A percentile compares a stretch with the other conserved stretches of the same genome.
Conservation (phyloP, 2,797 vertebrate species). For the Gobionotothen gibberifrons region DNA sequence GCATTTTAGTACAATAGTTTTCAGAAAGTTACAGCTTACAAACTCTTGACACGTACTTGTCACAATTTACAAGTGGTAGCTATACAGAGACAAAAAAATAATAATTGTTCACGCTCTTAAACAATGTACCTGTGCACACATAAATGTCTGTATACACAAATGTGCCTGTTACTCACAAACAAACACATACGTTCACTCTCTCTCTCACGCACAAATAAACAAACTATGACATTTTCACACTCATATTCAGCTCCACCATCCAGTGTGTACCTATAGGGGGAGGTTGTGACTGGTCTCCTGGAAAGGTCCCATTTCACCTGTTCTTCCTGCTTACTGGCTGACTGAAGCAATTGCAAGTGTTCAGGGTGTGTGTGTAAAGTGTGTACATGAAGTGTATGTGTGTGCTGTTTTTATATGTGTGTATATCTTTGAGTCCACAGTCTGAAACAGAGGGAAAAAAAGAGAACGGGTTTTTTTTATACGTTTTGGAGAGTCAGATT, state of each 20-base stretch:
- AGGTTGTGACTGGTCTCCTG: constrained; percentile 43
- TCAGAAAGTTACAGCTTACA: constrained; percentile 90
- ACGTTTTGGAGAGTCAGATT: constrained; percentile 41
- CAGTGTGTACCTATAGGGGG: constrained; percentile 61
- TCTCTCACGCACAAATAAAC: constrained; percentile 49
- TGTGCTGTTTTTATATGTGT: constrained; percentile 45
- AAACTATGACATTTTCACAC: constrained; percentile 62
- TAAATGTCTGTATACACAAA: constrained; percentile 66
- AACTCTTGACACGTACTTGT: constrained; percentile 87
- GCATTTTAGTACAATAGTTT: constrained; percentile 89
- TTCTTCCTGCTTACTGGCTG: constrained; percentile 43
- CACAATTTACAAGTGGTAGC: constrained; percentile 88
- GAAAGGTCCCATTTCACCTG: constrained; percentile 27
- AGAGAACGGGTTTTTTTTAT: constrained; percentile 46
- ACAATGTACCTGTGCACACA: constrained; percentile 73
- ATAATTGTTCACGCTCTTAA: constrained; percentile 54
- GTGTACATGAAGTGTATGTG: constrained; percentile 33
- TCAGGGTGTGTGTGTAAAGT: constrained; percentile 34
- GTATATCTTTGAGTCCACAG: constrained; percentile 57
- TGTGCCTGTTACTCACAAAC: constrained; percentile 43
- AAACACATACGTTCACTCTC: constrained; percentile 35
- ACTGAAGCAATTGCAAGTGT: constrained; percentile 37
- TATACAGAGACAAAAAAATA: constrained; percentile 80
- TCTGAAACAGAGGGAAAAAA: constrained; percentile 69
- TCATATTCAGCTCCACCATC: constrained; percentile 51